phyloP scores from a whole-genome alignment of 2,888 invertebrate genomes.

The Drosophila sordidapex region DNA sequence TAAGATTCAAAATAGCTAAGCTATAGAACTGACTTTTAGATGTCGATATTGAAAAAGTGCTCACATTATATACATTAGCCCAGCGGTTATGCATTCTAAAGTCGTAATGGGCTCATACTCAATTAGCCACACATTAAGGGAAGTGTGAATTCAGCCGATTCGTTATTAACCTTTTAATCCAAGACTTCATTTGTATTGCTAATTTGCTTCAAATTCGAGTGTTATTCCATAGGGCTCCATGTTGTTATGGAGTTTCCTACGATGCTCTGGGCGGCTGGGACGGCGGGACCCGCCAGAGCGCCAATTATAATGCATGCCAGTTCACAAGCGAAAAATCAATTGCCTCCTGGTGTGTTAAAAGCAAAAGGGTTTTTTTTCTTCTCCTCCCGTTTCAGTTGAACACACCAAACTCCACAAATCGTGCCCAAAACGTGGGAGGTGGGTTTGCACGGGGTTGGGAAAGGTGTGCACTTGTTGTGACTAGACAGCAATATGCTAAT shows the following conservation, averaged over 20 bases:
- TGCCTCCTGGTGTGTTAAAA: background rate
- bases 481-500: slow-evolving; percentile 2
- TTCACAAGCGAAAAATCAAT: background rate
- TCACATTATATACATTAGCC: background rate
- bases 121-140: background rate
- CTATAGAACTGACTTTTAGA: background rate
- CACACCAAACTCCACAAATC: background rate
- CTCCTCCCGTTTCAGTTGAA: background rate
- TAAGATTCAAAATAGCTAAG: background rate
- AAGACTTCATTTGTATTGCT: background rate
- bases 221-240: background rate
- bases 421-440: background rate
- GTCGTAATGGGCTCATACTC: background rate
- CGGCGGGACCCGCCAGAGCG: background rate
- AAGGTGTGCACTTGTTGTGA: background rate
- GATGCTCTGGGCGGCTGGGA: background rate
- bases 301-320: background rate
- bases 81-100: background rate
- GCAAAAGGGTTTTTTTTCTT: background rate
- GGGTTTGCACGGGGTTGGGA: background rate
- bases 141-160: background rate
- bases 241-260: background rate
- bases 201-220: background rate
- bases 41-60: background rate
- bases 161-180: background rate